A percentile compares a stretch with the other conserved stretches of the same genome.
Conservation (phyloP, 64 coral and sea anemone genomes). For the Cladopsammia gracilis region DNA sequence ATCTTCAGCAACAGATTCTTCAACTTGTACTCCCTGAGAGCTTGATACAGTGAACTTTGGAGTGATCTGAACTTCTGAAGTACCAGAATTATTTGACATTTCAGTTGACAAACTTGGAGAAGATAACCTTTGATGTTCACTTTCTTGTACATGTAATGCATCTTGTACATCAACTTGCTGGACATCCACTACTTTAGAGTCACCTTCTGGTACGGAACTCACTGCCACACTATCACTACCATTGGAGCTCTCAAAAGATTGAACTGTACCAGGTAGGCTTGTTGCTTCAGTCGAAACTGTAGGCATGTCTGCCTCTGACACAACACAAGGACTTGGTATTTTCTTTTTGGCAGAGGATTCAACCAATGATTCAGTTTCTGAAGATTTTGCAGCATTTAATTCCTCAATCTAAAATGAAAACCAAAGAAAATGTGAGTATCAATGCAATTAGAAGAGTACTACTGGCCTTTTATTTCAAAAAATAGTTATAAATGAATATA, state of each 20-base stretch:
- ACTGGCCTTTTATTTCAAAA: too few species aligned
- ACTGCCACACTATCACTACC: not conserved
- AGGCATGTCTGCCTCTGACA: not conserved
- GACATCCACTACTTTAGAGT: not conserved
- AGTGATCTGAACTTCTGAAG: not conserved
- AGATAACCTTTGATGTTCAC: not conserved
- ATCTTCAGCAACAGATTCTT: not conserved
- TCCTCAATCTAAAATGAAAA: conserved; percentile 28
- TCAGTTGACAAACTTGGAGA: not conserved
- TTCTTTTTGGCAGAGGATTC: not conserved
- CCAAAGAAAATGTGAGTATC: not conserved
- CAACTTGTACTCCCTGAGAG: not conserved
- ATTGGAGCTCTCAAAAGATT: not conserved
- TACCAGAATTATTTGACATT: too few species aligned
- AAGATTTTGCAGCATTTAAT: not conserved
- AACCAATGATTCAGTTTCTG: not conserved
- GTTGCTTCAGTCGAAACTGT: not conserved
- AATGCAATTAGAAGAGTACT: not conserved
- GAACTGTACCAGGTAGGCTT: not conserved
- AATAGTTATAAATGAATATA: too few species aligned
- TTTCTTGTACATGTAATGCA: not conserved
- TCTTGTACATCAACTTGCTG: not conserved
- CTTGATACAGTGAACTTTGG: not conserved
- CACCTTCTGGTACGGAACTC: not conserved
- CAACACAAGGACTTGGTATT: not conserved